phyloP scores from a whole-genome alignment of 2,888 invertebrate species.

The Pammene aurita region DNA sequence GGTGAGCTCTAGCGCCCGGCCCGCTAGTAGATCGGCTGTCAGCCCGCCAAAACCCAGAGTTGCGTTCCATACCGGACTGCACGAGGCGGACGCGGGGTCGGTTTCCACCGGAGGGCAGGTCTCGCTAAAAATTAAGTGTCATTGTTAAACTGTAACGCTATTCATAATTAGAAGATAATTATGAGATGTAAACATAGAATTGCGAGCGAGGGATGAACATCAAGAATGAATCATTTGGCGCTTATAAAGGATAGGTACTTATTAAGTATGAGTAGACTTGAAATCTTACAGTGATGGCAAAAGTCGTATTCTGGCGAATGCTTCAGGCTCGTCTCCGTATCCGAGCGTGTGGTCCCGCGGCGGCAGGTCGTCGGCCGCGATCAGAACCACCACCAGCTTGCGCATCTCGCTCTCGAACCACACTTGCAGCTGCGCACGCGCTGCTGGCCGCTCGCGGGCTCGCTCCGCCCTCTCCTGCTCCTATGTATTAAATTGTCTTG shows the following conservation, averaged over 20 bases:
- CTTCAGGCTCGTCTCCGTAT: constrained; percentile 90
- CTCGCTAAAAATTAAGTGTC: constrained; percentile 77
- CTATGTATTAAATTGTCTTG: constrained; percentile 54
- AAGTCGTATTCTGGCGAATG: constrained; percentile 91
- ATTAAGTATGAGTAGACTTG: neutral
- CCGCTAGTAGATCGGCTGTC: constrained; percentile 90
- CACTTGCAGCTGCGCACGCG: constrained; percentile 93
- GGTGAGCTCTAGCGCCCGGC: constrained; percentile 92
- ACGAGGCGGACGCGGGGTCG: constrained; percentile 92
- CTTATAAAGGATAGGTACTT: no score
- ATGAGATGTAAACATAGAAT: no score
- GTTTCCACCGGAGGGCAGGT: constrained; percentile 91
- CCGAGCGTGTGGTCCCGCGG: constrained; percentile 90
- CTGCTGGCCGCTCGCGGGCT: constrained; percentile 87
- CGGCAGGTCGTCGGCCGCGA: constrained; percentile 93
- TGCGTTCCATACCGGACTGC: constrained; percentile 96
- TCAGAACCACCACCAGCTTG: constrained; percentile 92
- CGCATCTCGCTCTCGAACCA: constrained; percentile 93
- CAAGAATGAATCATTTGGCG: no score
- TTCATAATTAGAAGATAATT: neutral
- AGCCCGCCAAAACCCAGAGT: constrained; percentile 92
- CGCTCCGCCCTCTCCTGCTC: constrained; percentile 77
- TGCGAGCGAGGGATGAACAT: no score
- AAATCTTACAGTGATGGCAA: constrained; percentile 89
- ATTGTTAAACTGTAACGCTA: constrained; percentile 6